A percentile compares a stretch with the other conserved stretches of the same genome.
phyloP scores from a whole-genome alignment of 2,888 invertebrate species.

The Meteorus cinctellus region DNA sequence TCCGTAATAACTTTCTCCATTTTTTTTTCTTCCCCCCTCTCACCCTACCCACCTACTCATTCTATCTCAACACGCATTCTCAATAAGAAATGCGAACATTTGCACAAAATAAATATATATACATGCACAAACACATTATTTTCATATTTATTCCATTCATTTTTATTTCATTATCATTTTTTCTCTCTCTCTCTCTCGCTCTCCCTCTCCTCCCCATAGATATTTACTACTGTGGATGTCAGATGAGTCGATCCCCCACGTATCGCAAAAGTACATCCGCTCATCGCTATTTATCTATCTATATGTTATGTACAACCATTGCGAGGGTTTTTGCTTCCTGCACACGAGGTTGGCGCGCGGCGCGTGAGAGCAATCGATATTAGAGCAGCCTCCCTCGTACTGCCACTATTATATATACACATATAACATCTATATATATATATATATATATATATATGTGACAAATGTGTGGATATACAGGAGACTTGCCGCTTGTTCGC shows the following conservation, averaged over 20 bases:
- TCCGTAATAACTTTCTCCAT: conserved; percentile 53
- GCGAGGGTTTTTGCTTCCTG: conserved; percentile 15
- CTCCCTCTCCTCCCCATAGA: not conserved
- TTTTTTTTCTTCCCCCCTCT: conserved; percentile 24
- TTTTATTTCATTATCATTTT: not conserved
- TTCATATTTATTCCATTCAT: too few relatives aligned
- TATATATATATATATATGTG: not conserved
- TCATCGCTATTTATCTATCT: conserved; percentile 23
- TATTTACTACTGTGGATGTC: conserved; percentile 15
- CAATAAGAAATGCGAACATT: conserved; percentile 43
- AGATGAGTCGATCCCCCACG: conserved; percentile 20
- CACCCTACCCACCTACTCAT: not conserved
- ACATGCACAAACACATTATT: not conserved
- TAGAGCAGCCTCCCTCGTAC: conserved; percentile 30
- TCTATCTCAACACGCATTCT: conserved; percentile 21
- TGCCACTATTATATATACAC: not conserved
- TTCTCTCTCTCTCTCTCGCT: not conserved
- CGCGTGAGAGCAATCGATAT: conserved; percentile 40
- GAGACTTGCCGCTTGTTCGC: conserved; percentile 31
- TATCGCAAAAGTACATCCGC: conserved; percentile 27
- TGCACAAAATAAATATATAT: not conserved
- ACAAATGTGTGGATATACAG: not conserved
- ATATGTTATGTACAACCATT: conserved; percentile 18
- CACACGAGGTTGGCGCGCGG: conserved; percentile 10
- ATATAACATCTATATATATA: conserved; percentile 7